Evolutionary conservation across 2,797 vertebrate genomes (phyloP), one percentile per base, ranked within the genome.

Genomic region (Chaetophractus vellerosus): DNA sequence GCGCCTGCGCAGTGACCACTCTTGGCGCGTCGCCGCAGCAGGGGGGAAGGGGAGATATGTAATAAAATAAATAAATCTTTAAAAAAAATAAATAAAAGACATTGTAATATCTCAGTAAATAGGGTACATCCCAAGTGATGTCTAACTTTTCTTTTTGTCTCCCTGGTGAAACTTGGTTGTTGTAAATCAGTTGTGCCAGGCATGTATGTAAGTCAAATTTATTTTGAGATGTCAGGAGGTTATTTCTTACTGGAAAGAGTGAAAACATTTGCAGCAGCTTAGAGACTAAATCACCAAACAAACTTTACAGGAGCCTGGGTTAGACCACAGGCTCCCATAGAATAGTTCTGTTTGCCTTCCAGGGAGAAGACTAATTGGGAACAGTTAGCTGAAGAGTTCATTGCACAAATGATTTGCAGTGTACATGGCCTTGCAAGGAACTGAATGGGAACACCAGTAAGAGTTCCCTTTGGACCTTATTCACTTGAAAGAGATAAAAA

Each of bases 231-330:
- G 24, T 33, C 33, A 26, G 52, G 28, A 31, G 7, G 26, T 79
- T 78, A 24, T 74, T 84, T 78, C 50, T 92, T 74, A 50, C 31
- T 81, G 76, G 81, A 31, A 88, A 69, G 76, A 69, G 45, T 52
- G 36, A 33, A 9, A 31, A 89, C 52, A 15, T 28, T 50, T 23
- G 41, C 28, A 45, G 12, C 50, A 52, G 28, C 5, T 95, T 48
- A 36, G 36, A 23, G 69, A 79, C 52, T 21, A 86, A 52, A n/a
- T 57, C 52, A 64, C 45, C 41, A 28, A 63, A 41, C 45, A 72
- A 15, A 45, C 85, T 72, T 38, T 79, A 1, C 33, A 45, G 59
- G 75, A 5, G 19, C 12, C 19, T 55, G 23, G 38, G 57, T 86
- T 79, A 41, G 28, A 23, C n/a, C 36, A 21, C 12, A 15, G 78